phyloP scores from a whole-genome alignment of 2,888 invertebrate species.

The Scaeva pyrastri region DNA sequence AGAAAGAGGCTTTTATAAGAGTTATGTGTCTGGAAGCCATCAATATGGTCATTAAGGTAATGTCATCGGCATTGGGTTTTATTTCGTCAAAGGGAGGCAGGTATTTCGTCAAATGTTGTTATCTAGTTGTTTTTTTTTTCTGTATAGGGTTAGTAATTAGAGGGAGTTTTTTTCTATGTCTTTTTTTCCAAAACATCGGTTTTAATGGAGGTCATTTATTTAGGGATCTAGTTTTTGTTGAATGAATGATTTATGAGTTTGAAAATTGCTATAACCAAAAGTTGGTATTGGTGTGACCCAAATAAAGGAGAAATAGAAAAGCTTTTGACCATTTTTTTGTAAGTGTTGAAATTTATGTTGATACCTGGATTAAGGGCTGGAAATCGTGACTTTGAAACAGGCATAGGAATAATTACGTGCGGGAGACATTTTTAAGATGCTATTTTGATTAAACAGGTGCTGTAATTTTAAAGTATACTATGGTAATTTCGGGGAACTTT shows the following conservation, averaged over 20 bases:
- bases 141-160: conserved; percentile 15
- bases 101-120: neutral
- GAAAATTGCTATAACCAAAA: neutral
- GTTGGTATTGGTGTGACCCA: neutral
- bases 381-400: too few species aligned
- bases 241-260: conserved; percentile 25
- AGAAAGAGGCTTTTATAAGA: neutral
- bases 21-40: conserved; percentile 13
- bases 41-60: conserved; percentile 63
- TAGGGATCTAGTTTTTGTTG: conserved; percentile 8
- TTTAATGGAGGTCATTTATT: conserved; percentile 14
- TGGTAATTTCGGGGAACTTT: too few species aligned
- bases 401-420: too few species aligned
- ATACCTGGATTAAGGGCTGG: too few species aligned
- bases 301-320: neutral
- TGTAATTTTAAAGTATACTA: too few species aligned
- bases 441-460: too few species aligned
- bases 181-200: neutral
- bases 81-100: neutral
- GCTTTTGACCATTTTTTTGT: too few species aligned
- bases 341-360: too few species aligned
- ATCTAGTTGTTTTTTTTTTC: conserved; percentile 25
- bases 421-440: too few species aligned
- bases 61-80: conserved; percentile 38
- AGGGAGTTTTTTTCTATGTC: neutral